phyloP scores from a whole-genome alignment of 2,888 invertebrate species.

The Cephus spinipes region DNA sequence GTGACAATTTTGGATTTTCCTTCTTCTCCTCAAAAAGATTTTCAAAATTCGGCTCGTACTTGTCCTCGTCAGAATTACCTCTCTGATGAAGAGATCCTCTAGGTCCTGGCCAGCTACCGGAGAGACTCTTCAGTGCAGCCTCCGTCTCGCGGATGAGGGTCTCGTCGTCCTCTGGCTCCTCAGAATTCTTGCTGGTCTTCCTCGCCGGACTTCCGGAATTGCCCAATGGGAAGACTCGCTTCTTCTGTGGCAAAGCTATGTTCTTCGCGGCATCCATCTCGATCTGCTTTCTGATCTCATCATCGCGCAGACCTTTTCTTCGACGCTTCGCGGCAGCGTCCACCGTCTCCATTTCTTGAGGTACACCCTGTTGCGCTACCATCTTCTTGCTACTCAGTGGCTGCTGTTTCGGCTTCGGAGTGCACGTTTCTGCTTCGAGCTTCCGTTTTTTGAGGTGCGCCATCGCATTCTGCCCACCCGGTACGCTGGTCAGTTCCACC shows the following conservation, averaged over 20 bases:
- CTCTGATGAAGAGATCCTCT: conserved; percentile 74
- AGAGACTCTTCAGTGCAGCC: conserved; percentile 87
- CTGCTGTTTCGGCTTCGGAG: conserved; percentile 54
- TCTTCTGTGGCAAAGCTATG: conserved; percentile 72
- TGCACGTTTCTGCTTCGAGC: conserved; percentile 71
- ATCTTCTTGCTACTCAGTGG: conserved; percentile 30
- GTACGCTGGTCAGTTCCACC: conserved; percentile 68
- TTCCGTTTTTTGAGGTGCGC: conserved; percentile 79
- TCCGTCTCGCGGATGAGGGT: conserved; percentile 89
- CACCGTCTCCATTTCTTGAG: conserved; percentile 68
- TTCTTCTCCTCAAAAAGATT: conserved; percentile 88
- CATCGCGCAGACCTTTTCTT: conserved; percentile 66
- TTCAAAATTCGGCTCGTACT: conserved; percentile 81
- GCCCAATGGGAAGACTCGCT: conserved; percentile 67
- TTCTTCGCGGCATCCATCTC: conserved; percentile 58
- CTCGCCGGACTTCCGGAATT: conserved; percentile 67
- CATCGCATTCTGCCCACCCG: conserved; percentile 71
- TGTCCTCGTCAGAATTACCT: conserved; percentile 75
- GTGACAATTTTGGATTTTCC: conserved; percentile 73
- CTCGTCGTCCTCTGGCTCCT: conserved; percentile 79
- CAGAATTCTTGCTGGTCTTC: conserved; percentile 61
- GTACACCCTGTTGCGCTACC: conserved; percentile 50
- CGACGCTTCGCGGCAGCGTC: conserved; percentile 68
- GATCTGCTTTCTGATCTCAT: conserved; percentile 54
- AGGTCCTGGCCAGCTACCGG: conserved; percentile 85